Evolutionary conservation across 1,140 invertebrate genomes (phyloP), one percentile per base, ranked within the genome.

Genomic region (Danaus plexippus): DNA sequence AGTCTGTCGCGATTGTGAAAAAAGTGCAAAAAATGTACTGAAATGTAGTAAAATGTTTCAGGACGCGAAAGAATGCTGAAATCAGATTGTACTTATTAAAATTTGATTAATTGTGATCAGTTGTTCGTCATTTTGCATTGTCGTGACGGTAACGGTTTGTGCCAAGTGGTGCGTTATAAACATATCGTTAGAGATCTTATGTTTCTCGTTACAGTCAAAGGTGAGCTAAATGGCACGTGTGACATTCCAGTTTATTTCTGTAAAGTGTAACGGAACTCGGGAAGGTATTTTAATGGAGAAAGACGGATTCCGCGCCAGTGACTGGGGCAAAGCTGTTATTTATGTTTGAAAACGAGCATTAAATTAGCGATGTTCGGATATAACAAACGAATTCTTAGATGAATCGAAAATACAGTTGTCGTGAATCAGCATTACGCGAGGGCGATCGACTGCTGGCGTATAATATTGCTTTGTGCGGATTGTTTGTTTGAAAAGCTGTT

Each of bases 231-330:
- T 43, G 64, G 63, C 58, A 53, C 57, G 60, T 62, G 62, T 63
- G 61, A 71, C 74, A 77, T 79, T 66, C 76, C 70, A 11, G 64
- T 71, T 68, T 78, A 78, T 76, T 76, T 74, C 63, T 69, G 69
- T 70, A 62, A 68, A 61, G 66, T 67, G 61, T 75, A 69, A 66
- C 66, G 60, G 61, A 47, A 56, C 60, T 52, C 59, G 64, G 59
- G 63, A 62, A 53, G 69, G 71, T 64, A 75, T 79, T 63, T 73
- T 77, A 79, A 79, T 77, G 73, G 70, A 55, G 43, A 60, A 49
- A 32, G 22, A 51, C 54, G 54, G 57, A 71, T 71, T 64, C 68
- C 65, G 45, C 43, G 48, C 11, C 40, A 54, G 57, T 65, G 63
- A 71, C 63, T 65, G 59, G 49, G 22, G 54, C 57, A 40, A 43